Percentiles rank a stretch among this genome's conserved stretches.
Evolutionary conservation across 2,888 invertebrate species (phyloP).

Genomic region (Lydus trimaculatus): DNA sequence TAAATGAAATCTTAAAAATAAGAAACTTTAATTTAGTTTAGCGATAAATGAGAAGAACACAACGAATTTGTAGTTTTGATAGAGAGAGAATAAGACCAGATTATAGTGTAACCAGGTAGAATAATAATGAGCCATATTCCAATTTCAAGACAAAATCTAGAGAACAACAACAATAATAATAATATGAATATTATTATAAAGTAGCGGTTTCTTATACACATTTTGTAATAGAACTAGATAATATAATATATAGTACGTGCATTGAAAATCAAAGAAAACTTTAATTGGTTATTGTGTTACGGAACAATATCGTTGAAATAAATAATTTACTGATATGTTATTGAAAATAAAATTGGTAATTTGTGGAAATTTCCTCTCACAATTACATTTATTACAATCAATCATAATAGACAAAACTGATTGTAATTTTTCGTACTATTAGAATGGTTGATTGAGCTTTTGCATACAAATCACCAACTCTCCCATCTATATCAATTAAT

Average conservation of each 20-base stretch:
- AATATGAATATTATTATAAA: constrained; percentile 1
- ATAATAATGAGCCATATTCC: constrained; percentile 3
- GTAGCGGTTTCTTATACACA: constrained; percentile 5
- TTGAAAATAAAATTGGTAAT: constrained; percentile 14
- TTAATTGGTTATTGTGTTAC: not conserved
- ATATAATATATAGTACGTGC: not conserved
- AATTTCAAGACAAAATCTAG: not conserved
- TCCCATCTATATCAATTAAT: not conserved
- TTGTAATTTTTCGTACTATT: not conserved
- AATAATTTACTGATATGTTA: constrained; percentile 7
- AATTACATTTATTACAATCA: not conserved
- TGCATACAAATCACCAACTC: not conserved
- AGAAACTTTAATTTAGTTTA: not conserved
- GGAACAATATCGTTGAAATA: not conserved
- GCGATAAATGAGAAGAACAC: not conserved
- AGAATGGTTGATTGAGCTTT: not conserved
- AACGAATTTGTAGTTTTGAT: not conserved
- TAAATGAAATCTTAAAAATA: not conserved
- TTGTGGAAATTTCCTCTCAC: not conserved
- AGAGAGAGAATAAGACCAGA: not conserved
- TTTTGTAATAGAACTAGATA: not conserved
- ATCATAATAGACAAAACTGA: not conserved
- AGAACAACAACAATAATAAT: constrained; percentile 2
- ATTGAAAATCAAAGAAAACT: not conserved
- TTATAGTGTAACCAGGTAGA: not conserved